Evolutionary conservation across 2,888 invertebrate species (phyloP).

Genomic region (Lordiphosa fenestrarum): DNA sequence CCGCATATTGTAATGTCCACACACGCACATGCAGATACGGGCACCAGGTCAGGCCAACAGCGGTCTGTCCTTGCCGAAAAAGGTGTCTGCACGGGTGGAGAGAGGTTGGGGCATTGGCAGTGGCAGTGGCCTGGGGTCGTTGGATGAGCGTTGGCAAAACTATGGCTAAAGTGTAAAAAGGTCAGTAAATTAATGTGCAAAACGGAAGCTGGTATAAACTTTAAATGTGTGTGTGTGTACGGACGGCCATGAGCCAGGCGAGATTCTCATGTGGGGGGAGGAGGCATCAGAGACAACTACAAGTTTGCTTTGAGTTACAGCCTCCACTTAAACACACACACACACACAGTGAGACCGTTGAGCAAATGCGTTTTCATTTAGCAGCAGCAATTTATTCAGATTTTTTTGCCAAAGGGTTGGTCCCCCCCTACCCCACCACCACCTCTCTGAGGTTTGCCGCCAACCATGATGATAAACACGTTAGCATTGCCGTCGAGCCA

Average conservation of each 20-base stretch:
- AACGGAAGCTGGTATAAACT: constrained; percentile 52
- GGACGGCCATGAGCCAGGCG: not conserved
- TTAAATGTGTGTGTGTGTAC: constrained; percentile 29
- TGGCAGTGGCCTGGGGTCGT: too few relatives aligned
- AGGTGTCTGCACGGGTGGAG: not conserved
- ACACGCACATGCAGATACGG: constrained; percentile 1
- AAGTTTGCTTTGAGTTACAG: constrained; percentile 40
- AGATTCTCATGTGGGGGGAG: not conserved
- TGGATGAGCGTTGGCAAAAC: constrained; percentile 39
- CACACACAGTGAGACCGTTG: constrained; percentile 13
- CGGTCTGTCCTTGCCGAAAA: constrained; percentile 4
- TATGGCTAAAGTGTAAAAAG: constrained; percentile 58
- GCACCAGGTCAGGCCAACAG: constrained; percentile 4
- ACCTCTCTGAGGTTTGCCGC: not conserved
- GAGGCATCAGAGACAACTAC: constrained; percentile 1
- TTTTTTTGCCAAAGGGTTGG: constrained; percentile 32
- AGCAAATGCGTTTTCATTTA: constrained; percentile 44
- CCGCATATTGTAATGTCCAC: constrained; percentile 14
- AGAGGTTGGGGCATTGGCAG: not conserved
- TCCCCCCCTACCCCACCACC: too few relatives aligned
- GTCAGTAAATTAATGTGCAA: constrained; percentile 70
- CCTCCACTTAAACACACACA: constrained; percentile 17
- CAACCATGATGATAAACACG: constrained; percentile 40
- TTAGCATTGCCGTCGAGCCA: constrained; percentile 19
- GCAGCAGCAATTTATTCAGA: constrained; percentile 12